Evolutionary conservation across 1,140 invertebrate species (phyloP).

Genomic region (Drosophila arizonae): DNA sequence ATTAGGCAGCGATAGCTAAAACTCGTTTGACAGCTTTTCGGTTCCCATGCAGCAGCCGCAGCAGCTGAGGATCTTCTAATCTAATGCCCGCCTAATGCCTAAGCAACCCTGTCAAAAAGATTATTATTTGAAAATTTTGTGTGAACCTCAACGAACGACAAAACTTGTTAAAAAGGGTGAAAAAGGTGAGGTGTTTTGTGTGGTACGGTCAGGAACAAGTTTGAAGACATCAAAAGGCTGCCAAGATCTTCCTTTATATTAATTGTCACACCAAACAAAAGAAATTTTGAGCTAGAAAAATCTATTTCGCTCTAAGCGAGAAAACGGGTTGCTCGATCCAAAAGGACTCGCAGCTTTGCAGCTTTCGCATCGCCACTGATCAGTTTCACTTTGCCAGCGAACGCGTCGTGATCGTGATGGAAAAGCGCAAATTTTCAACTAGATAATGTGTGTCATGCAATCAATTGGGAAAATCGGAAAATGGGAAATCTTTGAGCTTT

Average conservation of each 20-base stretch:
- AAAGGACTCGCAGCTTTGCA: conserved; percentile 16
- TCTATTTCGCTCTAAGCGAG: conserved; percentile 39
- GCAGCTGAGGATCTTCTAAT: conserved; percentile 36
- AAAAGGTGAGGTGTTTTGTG: conserved; percentile 68
- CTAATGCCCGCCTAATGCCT: conserved; percentile 26
- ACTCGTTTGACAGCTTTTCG: conserved; percentile 66
- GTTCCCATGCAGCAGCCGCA: conserved; percentile 63
- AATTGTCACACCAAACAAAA: conserved; percentile 69
- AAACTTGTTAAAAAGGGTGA: conserved; percentile 64
- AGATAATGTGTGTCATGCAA: neutral
- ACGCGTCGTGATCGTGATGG: conserved; percentile 62
- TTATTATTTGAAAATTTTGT: conserved; percentile 64
- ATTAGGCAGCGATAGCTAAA: conserved; percentile 24
- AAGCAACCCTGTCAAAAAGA: conserved; percentile 57
- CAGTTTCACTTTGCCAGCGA: conserved; percentile 66
- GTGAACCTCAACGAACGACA: conserved; percentile 53
- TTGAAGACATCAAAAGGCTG: conserved; percentile 61
- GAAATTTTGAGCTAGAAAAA: conserved; percentile 61
- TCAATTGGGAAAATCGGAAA: neutral
- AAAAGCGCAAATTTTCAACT: conserved; percentile 9
- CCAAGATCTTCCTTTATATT: conserved; percentile 73
- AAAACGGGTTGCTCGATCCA: conserved; percentile 53
- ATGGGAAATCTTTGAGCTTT: neutral
- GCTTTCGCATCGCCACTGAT: conserved; percentile 47
- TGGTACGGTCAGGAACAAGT: conserved; percentile 57